Conservation (phyloP, 2,888 invertebrate genomes). For the Gari tellinella region DNA sequence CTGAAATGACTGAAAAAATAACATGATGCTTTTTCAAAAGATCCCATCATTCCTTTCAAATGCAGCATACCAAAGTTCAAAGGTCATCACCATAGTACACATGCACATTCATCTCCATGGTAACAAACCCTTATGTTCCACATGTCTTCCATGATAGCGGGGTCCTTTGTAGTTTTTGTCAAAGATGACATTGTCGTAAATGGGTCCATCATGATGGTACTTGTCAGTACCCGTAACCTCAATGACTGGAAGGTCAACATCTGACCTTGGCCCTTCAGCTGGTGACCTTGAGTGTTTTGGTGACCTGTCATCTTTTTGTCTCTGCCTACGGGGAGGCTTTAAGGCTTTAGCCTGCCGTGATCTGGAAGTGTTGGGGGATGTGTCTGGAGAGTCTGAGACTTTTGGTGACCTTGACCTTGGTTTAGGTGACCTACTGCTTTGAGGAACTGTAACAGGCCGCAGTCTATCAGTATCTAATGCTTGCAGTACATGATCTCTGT, state of each 20-base stretch:
- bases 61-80: constrained; percentile 1
- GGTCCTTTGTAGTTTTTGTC: background rate
- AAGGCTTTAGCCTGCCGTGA: background rate
- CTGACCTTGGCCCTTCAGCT: background rate
- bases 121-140: too few relatives aligned
- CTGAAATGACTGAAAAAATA: too few relatives aligned
- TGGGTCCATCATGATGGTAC: too few relatives aligned
- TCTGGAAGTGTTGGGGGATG: background rate
- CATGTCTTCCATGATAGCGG: too few relatives aligned
- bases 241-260: background rate
- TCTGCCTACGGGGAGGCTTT: too few relatives aligned
- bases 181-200: background rate
- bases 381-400: background rate
- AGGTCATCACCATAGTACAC: constrained; percentile 10
- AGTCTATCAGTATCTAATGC: constrained; percentile 33
- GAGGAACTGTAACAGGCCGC: constrained; percentile 19
- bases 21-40: too few relatives aligned
- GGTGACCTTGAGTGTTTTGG: too few relatives aligned
- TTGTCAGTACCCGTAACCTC: too few relatives aligned
- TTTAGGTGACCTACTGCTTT: constrained; percentile 8
- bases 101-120: constrained; percentile 10
- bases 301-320: too few relatives aligned
- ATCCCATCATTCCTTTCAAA: too few relatives aligned
- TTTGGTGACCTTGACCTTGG: constrained; percentile 31
- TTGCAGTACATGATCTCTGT: constrained; percentile 41